Base-by-base conservation (phyloP, 1,140 invertebrate genomes). In the Bemisia tabaci region DNA sequence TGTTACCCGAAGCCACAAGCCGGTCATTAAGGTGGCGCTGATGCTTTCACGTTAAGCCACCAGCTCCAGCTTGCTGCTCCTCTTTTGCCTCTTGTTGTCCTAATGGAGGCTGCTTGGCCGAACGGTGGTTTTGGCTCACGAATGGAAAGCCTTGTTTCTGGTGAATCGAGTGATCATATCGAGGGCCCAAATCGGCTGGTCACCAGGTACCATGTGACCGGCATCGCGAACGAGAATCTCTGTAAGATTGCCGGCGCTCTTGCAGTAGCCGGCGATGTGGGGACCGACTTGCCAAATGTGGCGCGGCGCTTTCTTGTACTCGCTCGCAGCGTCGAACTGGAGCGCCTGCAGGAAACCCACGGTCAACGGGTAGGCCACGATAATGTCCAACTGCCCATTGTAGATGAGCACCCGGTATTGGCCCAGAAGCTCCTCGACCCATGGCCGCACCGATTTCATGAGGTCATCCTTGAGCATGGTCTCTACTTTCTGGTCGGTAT, bases 201-300 rank as follows among this genome's bases (percentile, higher is more conserved):
- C 90, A 24, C 79, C 78, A 0, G 91, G 90, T 22, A 91, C 85
- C 83, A 92, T 90, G 70, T 94, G 91, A 0, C 92, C 91, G 26
- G 89, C 90, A 79, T 89, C 85, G 64, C 89, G 80, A 0, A 92
- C 83, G 73, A 91, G 74, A n/a, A 92, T 86, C 77, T 92, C 88
- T 1, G 86, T 87, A 26, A 94, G 80, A 75, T 87, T 86, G 0
- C 68, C 68, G 23, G 26, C 58, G 1, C 61, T 69, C 59, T 72
- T 72, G 12, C 58, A 62, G 62, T 70, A 73, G 1, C 73, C 73
- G 22, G 72, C 72, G 5, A 73, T 58, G 12, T 70, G 23, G 11
- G 48, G 58, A 21, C 62, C 39, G n/a, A 72, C 69, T 0, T 58
- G 59, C 73, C 73, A 74, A 5, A 65, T 33, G 24, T 68, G 65